Base-by-base conservation (phyloP, 2,797 vertebrate genomes). In the Aythya fuligula region DNA sequence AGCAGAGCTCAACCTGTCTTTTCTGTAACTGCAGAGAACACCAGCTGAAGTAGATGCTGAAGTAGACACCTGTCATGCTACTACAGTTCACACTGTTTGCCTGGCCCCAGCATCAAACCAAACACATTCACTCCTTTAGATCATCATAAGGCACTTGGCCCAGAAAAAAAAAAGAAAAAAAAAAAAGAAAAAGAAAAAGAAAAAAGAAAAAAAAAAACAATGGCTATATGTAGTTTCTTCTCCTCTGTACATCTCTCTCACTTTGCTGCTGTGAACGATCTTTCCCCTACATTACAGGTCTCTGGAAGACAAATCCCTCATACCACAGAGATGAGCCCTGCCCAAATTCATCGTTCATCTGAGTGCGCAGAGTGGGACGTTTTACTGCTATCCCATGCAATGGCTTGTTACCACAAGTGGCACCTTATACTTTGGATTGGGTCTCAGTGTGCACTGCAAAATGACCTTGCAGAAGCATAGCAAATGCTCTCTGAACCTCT, bases 361-460 rank as follows among this genome's bases (percentile, higher is more conserved):
- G 0, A 71, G 7, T 11, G 11, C 22, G 45, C 3, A 1, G 5
- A 7, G 17, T 69, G 43, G 58, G 45, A 53, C 8, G 8, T 76
- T 32, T 45, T 65, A 8, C 11, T 76, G 39, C n/a, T n/a, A 17
- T 14, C 17, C 20, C 12, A 21, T 19, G 20, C 27, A 49, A 38
- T 8, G 21, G 30, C 2, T 1, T 24, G 8, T 4, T 27, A 70
- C 12, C 14, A 30, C 25, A 58, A 1, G 2, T 0, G 0, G 15
- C 67, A 83, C 34, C 12, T 81, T 57, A 72, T 0, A 0, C 45
- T 62, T 41, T 45, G 49, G 18, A 30, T 60, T 10, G 6, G 57
- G 43, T 57, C 75, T 80, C 36, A 36, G 7, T 41, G 34, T 5
- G 3, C 22, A 25, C 28, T 85, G 51, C 1, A 0, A 74, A 58